Conservation (phyloP, 2,888 invertebrate species). For the Allophyes oxyacanthae region DNA sequence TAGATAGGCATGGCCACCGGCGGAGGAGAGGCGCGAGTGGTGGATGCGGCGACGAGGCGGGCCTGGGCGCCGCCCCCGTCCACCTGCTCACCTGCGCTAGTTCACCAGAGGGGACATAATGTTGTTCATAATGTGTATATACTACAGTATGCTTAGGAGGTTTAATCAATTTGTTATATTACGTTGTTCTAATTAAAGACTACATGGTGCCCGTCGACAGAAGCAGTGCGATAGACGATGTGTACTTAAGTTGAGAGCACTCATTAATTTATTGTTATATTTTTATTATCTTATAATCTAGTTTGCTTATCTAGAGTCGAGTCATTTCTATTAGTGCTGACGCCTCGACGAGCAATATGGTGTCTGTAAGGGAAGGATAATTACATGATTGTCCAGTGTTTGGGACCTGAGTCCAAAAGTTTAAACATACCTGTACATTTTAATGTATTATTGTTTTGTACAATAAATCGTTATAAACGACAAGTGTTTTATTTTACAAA, state of each 20-base stretch:
- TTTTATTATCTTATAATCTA: slow-evolving; percentile 86
- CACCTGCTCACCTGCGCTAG: slow-evolving; percentile 73
- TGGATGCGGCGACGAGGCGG: slow-evolving; percentile 58
- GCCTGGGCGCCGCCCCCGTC: slow-evolving; percentile 59
- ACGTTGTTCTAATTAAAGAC: slow-evolving; percentile 88
- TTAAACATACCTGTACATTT: slow-evolving; percentile 90
- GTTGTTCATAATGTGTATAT: slow-evolving; percentile 89
- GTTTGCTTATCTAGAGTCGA: slow-evolving; percentile 88
- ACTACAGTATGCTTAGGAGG: slow-evolving; percentile 88
- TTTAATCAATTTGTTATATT: slow-evolving; percentile 88
- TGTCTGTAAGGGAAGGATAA: slow-evolving; percentile 89
- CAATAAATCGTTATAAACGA: slow-evolving; percentile 90
- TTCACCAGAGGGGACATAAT: slow-evolving; percentile 83
- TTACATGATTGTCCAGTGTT: slow-evolving; percentile 86
- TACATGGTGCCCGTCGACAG: slow-evolving; percentile 89
- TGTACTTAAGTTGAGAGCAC: slow-evolving; percentile 89
- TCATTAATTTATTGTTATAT: slow-evolving; percentile 88
- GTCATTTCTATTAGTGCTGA: slow-evolving; percentile 88
- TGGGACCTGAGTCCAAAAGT: slow-evolving; percentile 88
- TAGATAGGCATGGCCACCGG: slow-evolving; percentile 56
- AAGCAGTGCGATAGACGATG: slow-evolving; percentile 88
- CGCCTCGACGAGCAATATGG: slow-evolving; percentile 89
- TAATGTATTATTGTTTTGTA: slow-evolving; percentile 90
- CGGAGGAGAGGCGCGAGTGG: slow-evolving; percentile 55
- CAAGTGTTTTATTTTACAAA: slow-evolving; percentile 71